These are phyloP conservation scores for Cephus cinctus DNA, from an alignment of 1,140 invertebrate species.

Conservation along the genomic window DNA sequence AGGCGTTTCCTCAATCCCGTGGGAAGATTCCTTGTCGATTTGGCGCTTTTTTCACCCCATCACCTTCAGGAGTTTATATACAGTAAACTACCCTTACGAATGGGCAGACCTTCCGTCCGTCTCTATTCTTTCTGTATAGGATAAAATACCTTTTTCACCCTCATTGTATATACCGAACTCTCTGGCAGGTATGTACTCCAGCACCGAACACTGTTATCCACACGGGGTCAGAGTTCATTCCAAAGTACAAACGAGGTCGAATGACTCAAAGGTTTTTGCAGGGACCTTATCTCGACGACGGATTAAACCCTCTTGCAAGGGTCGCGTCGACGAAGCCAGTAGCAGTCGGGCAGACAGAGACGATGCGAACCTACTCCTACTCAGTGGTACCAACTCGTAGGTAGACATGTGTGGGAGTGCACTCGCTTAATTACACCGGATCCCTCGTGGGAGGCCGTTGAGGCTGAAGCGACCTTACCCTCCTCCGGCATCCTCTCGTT, in stretches of 20 bases:
- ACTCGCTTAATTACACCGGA: conserved; percentile 56
- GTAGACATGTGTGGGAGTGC: conserved; percentile 55
- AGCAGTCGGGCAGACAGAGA: conserved; percentile 49
- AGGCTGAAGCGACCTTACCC: conserved; percentile 45
- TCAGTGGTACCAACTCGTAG: no score
- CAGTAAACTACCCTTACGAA: no score
- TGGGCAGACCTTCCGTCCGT: conserved; percentile 5
- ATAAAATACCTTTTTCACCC: conserved; percentile 15
- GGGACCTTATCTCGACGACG: no score
- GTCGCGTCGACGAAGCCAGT: conserved; percentile 37
- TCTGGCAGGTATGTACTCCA: neutral
- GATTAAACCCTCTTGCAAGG: no score
- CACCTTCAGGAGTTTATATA: no score
- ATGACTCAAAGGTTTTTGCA: no score
- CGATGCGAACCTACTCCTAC: conserved; percentile 46
- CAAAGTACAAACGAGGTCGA: neutral
- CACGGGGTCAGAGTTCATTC: neutral
- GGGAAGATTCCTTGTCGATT: no score
- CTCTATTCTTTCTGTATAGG: conserved; percentile 9
- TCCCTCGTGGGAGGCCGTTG: conserved; percentile 46
- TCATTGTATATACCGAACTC: no score
- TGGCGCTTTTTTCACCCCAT: no score
- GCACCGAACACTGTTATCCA: neutral
- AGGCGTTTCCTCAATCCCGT: no score
- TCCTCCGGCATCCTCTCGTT: conserved; percentile 12